These are phyloP conservation scores for human DNA, from an alignment of 2,113 vertebrate genomes.

Conservation along the genomic window GRCh38 chr6:165402001-165402500, in stretches of 20 bases:
- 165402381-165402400: neutral
- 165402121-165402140: neutral
- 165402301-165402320: neutral
- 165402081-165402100: rapidly evolving
- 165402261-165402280: neutral
- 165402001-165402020: neutral
- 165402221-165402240: neutral
- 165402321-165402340: neutral
- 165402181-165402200: neutral
- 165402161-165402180: neutral
- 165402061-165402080: rapidly evolving
- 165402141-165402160: neutral
- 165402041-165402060: neutral
- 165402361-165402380: neutral
- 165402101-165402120: rapidly evolving
- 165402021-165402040: rapidly evolving
- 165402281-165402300: neutral
- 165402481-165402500: neutral
- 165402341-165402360: neutral
- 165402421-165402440: neutral
- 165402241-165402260: neutral
- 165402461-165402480: neutral
- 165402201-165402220: neutral
- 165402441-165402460: neutral
- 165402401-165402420: neutral